Conservation (phyloP, 2,888 invertebrate species). For the Drosophila nr. perissopoda region DNA sequence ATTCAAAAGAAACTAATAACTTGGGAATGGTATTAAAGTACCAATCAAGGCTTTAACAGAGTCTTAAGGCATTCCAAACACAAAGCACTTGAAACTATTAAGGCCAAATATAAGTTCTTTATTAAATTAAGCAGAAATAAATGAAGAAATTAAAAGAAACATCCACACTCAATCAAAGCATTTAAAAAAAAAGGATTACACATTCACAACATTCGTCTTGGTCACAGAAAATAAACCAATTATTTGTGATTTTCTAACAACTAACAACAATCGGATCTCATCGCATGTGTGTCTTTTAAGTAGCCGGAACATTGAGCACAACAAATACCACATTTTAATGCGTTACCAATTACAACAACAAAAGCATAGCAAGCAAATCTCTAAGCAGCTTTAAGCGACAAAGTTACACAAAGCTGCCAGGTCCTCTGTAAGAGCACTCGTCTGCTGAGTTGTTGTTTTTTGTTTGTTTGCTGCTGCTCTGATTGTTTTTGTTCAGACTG, state of each 20-base stretch:
- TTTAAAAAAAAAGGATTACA: background rate
- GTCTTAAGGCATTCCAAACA: background rate
- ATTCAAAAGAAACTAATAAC: background rate
- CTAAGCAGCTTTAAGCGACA: constrained; percentile 51
- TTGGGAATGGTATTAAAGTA: background rate
- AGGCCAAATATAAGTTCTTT: background rate
- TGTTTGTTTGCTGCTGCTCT: constrained; percentile 22
- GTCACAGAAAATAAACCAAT: background rate
- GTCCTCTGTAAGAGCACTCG: constrained; percentile 2
- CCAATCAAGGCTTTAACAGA: background rate
- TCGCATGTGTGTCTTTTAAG: background rate
- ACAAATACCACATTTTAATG: constrained; percentile 22
- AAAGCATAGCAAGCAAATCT: constrained; percentile 9
- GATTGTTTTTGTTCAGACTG: constrained; percentile 9
- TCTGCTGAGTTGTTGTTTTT: constrained; percentile 17
- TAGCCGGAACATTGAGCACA: constrained; percentile 17
- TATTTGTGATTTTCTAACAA: background rate
- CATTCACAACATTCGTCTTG: background rate
- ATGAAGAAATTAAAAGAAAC: background rate
- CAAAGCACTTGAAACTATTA: background rate
- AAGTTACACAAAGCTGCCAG: constrained; percentile 36
- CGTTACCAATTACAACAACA: constrained; percentile 8
- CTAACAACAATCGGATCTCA: background rate
- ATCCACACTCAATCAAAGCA: background rate
- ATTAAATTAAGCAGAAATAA: background rate